These are phyloP conservation scores for Pollenia griseotomentosa DNA, from an alignment of 2,888 invertebrate species.

Conservation along the genomic window DNA sequence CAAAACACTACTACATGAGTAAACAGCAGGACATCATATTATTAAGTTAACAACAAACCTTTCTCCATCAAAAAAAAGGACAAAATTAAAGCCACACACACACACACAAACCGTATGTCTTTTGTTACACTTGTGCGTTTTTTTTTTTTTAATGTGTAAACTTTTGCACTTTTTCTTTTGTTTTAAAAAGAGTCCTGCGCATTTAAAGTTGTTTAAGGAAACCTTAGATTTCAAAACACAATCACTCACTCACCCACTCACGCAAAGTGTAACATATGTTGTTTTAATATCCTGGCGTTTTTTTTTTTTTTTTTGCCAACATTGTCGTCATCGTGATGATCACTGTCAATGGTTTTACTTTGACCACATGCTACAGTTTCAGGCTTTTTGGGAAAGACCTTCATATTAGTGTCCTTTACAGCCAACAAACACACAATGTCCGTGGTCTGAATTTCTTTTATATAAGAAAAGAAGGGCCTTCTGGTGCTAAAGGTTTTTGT, in stretches of 20 bases:
- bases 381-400: constrained; percentile 37
- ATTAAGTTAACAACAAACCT: neutral
- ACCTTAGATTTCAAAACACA: constrained; percentile 52
- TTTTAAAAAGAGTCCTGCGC: constrained; percentile 9
- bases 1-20: constrained; percentile 31
- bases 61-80: neutral
- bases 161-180: constrained; percentile 55
- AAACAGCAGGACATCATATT: constrained; percentile 44
- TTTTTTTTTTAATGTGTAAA: constrained; percentile 27
- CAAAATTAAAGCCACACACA: constrained; percentile 20
- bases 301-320: too few species aligned
- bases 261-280: constrained; percentile 43
- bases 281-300: constrained; percentile 29
- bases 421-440: constrained; percentile 10
- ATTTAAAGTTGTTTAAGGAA: constrained; percentile 38
- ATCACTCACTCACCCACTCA: neutral
- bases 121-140: constrained; percentile 24
- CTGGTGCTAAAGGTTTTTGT: constrained; percentile 15
- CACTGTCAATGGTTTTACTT: constrained; percentile 43
- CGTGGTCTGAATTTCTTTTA: neutral
- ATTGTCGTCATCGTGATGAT: constrained; percentile 30
- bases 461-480: neutral
- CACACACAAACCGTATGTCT: constrained; percentile 2
- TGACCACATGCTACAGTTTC: constrained; percentile 60
- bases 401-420: constrained; percentile 1